A percentile compares a stretch with the other conserved stretches of the same genome.
Conservation (phyloP, 2,888 invertebrate species). For the Pedicia rivosa region DNA sequence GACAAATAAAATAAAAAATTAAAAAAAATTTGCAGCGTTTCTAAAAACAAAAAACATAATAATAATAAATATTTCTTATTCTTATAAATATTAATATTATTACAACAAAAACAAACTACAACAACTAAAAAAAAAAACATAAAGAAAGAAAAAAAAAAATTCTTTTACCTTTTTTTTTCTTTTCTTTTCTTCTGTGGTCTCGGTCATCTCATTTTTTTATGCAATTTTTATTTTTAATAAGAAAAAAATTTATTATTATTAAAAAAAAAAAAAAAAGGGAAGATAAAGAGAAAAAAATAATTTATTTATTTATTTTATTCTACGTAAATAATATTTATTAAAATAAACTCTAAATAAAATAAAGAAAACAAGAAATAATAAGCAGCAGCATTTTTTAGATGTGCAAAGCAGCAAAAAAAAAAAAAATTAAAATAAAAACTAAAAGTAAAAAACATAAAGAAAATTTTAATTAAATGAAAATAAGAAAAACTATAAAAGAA, state of each 20-base stretch:
- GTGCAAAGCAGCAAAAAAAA: too few relatives aligned
- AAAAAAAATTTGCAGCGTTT: too few relatives aligned
- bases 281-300: constrained; percentile 1
- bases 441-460: too few relatives aligned
- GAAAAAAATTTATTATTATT: too few relatives aligned
- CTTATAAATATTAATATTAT: background rate
- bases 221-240: too few relatives aligned
- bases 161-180: background rate
- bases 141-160: background rate
- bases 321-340: background rate
- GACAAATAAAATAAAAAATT: background rate
- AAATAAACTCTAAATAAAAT: constrained; percentile 1
- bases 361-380: background rate
- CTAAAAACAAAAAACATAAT: background rate
- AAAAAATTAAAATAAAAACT: too few relatives aligned
- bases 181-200: background rate
- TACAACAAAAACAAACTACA: constrained; percentile 1
- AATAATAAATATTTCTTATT: background rate
- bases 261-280: background rate
- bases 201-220: too few relatives aligned
- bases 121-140: background rate
- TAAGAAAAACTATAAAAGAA: too few relatives aligned
- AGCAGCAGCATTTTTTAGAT: too few relatives aligned
- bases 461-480: too few relatives aligned
- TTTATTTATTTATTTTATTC: background rate